Evolutionary conservation across 64 coral and sea anemone genomes (phyloP).

Genomic region (Stylophora pistillata): DNA sequence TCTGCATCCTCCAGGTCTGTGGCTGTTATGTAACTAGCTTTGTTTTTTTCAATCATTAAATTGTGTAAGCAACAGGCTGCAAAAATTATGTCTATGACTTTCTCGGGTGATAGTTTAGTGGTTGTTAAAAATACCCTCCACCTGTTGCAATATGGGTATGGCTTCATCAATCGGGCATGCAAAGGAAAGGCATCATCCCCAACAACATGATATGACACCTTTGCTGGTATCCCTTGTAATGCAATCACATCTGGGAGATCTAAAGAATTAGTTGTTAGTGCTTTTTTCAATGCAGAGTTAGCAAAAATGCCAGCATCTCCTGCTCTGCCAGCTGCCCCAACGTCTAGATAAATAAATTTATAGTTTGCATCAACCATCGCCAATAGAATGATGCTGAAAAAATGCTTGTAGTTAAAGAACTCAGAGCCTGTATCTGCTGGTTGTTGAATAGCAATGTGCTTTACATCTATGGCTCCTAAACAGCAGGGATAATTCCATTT

Average conservation of each 20-base stretch:
- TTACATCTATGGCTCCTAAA: conserved; percentile 18
- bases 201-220: background rate
- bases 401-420: conserved; percentile 25
- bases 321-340: background rate
- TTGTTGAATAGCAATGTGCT: conserved; percentile 4
- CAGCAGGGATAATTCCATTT: conserved; percentile 17
- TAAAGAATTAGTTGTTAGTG: background rate
- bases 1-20: too few species aligned
- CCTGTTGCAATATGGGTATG: conserved; percentile 22
- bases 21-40: too few species aligned
- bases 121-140: conserved; percentile 42
- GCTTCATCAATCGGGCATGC: background rate
- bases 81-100: conserved; percentile 43
- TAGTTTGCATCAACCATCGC: conserved; percentile 34
- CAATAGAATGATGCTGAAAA: conserved; percentile 26
- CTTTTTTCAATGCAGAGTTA: background rate
- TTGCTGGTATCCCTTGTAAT: background rate
- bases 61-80: conserved; percentile 66
- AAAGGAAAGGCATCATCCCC: conserved; percentile 36
- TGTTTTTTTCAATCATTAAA: too few species aligned
- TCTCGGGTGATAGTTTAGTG: conserved; percentile 25
- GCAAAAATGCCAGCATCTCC: conserved; percentile 11
- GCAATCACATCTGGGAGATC: background rate
- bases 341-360: conserved; percentile 14
- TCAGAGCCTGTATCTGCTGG: background rate